Percentiles rank a stretch among this genome's conserved stretches.
Evolutionary conservation across 2,113 vertebrate species (phyloP).

Genomic region (Megalops atlanticus): DNA sequence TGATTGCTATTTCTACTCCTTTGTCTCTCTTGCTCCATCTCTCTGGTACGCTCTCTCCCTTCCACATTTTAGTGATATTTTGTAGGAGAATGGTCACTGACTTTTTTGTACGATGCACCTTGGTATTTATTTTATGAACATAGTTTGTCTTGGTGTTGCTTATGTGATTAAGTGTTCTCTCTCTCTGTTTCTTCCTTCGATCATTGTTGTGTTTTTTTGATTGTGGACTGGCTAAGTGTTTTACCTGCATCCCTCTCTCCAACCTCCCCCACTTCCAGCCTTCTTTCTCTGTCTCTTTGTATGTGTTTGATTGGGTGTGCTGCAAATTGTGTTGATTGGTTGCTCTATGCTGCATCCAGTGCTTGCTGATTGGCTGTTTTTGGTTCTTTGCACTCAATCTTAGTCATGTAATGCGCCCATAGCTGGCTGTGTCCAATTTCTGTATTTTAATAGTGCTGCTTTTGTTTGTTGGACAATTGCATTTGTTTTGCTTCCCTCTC

Average conservation of each 20-base stretch:
- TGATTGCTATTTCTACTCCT: not conserved
- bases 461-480: slow-evolving; percentile 2
- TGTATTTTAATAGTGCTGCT: slow-evolving; percentile 1
- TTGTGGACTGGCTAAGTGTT: slow-evolving; percentile 13
- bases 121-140: not conserved
- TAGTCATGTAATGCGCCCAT: slow-evolving; percentile 2
- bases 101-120: slow-evolving; percentile 6
- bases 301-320: slow-evolving; percentile 8
- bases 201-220: slow-evolving; percentile 24
- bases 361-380: slow-evolving; percentile 26
- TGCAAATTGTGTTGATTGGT: slow-evolving; percentile 8
- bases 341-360: not conserved
- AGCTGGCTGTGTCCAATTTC: slow-evolving; percentile 15
- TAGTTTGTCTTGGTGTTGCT: slow-evolving; percentile 15
- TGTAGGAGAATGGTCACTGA: not conserved
- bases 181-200: not conserved
- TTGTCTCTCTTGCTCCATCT: not conserved
- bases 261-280: not conserved
- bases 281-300: not conserved
- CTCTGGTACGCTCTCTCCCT: not conserved
- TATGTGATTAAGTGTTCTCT: slow-evolving; percentile 5
- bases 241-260: slow-evolving; percentile 13
- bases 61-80: not conserved
- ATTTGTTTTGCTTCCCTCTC: not conserved
- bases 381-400: not conserved